Evolutionary conservation across 2,113 vertebrate species (phyloP), one percentile per base, ranked within the genome.

Genomic region (Atherinomorus stipes): DNA sequence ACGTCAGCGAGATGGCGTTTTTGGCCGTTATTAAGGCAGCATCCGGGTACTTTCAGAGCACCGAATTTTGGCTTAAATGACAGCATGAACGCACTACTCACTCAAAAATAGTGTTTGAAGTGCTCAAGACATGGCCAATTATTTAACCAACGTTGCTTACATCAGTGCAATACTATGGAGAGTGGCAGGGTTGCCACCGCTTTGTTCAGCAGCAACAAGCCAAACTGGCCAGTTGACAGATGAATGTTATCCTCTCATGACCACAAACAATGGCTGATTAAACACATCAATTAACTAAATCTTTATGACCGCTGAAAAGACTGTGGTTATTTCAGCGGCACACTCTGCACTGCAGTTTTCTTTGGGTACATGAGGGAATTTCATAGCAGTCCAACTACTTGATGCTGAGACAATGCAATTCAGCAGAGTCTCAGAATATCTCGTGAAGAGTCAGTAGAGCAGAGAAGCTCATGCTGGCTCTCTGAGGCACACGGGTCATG

Each of bases 381-480:
- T 64, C 62, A 60, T 16, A 21, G 18, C 18, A 2, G 15, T 12
- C 63, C 73, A 10, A 38, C 45, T 28, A 34, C 69, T 79, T 68
- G 75, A 87, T 61, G 72, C 81, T 71, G 83, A 40, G 60, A 15
- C 47, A 11, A 62, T 40, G 16, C 44, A 18, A 76, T 74, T 77
- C 80, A 73, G 75, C 75, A 81, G 71, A 83, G 69, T 72, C 71
- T 50, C 75, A 71, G 60, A 78, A 83, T 77, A 64, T 74, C 61
- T n/a, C 19, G 50, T 13, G 59, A 76, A 4, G 72, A 83, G 57
- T 47, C 54, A 16, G 72, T 15, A 59, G 66, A 37, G 70, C 58
- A 62, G n/a, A 59, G 59, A 25, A 38, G 45, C 40, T 63, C 42
- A 2, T 49, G 54, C 51, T 68, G 45, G 49, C 34, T 80, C 21